Conservation (phyloP, 2,888 invertebrate genomes). For the Apamea monoglypha region DNA sequence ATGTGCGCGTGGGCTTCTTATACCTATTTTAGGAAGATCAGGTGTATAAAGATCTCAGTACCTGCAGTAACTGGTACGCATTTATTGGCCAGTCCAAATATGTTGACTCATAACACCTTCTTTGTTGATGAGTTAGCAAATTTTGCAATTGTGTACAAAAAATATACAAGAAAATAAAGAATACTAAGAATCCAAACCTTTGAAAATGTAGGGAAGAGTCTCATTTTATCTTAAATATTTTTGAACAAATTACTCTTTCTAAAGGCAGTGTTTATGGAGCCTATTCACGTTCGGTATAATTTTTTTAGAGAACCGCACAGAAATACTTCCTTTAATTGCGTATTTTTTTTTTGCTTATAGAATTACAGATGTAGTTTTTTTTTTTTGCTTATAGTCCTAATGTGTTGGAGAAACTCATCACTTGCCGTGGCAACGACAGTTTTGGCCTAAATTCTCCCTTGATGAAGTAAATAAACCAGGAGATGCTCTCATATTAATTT, state of each 20-base stretch:
- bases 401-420: constrained; percentile 1
- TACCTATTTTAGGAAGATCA: constrained; percentile 1
- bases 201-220: too few relatives aligned
- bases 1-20: not conserved
- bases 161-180: not conserved
- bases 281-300: not conserved
- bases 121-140: not conserved
- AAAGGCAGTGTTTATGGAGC: not conserved
- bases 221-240: not conserved
- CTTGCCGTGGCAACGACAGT: not conserved
- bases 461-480: not conserved
- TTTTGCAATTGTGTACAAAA: not conserved
- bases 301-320: not conserved
- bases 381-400: too few relatives aligned
- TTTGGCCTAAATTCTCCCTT: not conserved
- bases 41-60: constrained; percentile 6
- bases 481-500: too few relatives aligned
- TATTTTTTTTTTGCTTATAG: constrained; percentile 2
- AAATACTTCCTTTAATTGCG: constrained; percentile 12
- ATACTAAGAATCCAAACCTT: not conserved
- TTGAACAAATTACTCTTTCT: not conserved
- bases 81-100: not conserved
- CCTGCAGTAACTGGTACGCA: not conserved
- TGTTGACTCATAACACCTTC: not conserved
- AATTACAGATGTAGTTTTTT: not conserved